Evolutionary conservation across 2,113 vertebrate species (phyloP).

Genomic region (Theristicus caerulescens): DNA sequence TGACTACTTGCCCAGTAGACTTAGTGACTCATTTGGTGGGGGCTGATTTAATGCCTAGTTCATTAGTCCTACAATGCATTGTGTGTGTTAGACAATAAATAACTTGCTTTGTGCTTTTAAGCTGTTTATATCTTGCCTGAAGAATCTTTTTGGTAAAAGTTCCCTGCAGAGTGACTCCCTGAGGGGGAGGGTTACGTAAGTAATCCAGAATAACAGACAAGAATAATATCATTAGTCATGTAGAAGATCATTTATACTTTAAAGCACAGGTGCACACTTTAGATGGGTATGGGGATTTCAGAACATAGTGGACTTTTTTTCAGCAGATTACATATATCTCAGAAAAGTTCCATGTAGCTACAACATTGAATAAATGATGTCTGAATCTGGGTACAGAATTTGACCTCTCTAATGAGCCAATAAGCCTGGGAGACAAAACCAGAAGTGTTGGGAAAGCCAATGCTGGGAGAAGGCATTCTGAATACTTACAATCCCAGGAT

Average conservation of each 20-base stretch:
- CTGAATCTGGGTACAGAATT: background rate
- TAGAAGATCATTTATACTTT: slow-evolving; percentile 5
- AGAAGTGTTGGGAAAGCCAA: background rate
- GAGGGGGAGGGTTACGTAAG: slow-evolving; percentile 45
- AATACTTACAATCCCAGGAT: background rate
- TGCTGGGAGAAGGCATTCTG: background rate
- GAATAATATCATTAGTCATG: slow-evolving; percentile 57
- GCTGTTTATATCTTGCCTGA: slow-evolving; percentile 45
- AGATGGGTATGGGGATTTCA: background rate
- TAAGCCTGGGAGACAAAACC: background rate
- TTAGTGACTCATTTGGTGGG: slow-evolving; percentile 20
- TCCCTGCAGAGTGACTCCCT: background rate
- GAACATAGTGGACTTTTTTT: background rate
- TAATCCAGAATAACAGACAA: slow-evolving; percentile 42
- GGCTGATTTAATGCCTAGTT: slow-evolving; percentile 33
- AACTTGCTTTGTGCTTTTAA: slow-evolving; percentile 36
- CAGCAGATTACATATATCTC: background rate
- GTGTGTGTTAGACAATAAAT: background rate
- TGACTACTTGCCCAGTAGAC: slow-evolving; percentile 4
- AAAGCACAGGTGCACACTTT: background rate
- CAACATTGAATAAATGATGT: background rate
- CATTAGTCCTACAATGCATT: background rate
- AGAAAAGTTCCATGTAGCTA: background rate
- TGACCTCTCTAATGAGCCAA: background rate
- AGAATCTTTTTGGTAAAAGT: slow-evolving; percentile 14